Conservation (phyloP, 2,888 invertebrate genomes). For the Callimorpha dominula region DNA sequence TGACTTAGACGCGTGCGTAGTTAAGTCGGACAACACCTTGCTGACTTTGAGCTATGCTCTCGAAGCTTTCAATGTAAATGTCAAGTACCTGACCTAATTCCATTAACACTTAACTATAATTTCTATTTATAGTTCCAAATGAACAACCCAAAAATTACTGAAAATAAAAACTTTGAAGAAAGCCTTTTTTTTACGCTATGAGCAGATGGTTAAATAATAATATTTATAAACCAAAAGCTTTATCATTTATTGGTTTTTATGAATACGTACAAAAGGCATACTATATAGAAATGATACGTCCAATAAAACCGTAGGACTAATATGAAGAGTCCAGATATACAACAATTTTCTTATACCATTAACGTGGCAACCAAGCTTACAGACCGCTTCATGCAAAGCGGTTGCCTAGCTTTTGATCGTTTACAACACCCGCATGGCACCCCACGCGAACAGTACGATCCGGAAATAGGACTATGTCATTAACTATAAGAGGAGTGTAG, state of each 20-base stretch:
- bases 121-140: background rate
- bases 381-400: background rate
- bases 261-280: background rate
- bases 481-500: too few relatives aligned
- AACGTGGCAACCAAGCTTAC: background rate
- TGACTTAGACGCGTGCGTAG: conserved; percentile 52
- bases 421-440: background rate
- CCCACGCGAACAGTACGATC: too few relatives aligned
- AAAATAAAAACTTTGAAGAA: background rate
- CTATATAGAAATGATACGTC: background rate
- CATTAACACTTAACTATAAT: background rate
- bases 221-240: too few relatives aligned
- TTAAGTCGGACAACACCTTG: conserved; percentile 12
- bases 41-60: background rate
- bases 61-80: conserved; percentile 4
- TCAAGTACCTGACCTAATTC: conserved; percentile 3
- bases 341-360: background rate
- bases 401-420: background rate
- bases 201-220: background rate
- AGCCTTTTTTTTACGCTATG: background rate
- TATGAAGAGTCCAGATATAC: background rate
- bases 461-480: too few relatives aligned
- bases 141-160: background rate
- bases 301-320: background rate
- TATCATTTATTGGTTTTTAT: background rate